Conservation (phyloP, 2,888 invertebrate species). For the Cecidostiba fungosa region DNA sequence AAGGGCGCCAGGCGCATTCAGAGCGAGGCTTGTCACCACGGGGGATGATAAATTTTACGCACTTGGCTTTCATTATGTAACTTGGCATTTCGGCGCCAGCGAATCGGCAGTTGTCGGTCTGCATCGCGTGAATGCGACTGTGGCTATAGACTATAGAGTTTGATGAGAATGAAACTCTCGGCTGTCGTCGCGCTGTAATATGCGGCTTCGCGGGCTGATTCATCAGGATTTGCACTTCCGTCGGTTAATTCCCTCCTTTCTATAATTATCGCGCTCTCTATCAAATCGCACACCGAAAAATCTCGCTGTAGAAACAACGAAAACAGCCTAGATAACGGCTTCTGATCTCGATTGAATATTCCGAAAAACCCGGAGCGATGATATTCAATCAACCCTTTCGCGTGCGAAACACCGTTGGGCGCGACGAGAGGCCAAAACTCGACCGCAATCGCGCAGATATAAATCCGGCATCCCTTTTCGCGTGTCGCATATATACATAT, state of each 20-base stretch:
- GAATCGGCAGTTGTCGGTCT: neutral
- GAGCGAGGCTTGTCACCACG: constrained; percentile 39
- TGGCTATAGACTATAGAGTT: neutral
- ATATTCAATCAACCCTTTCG: neutral
- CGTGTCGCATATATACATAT: constrained; percentile 2
- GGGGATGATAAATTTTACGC: constrained; percentile 52
- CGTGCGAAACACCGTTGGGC: neutral
- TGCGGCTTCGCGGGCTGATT: neutral
- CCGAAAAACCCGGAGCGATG: too few species aligned
- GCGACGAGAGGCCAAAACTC: neutral
- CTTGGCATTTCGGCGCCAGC: constrained; percentile 49
- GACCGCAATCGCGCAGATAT: constrained; percentile 3
- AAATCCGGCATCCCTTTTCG: neutral
- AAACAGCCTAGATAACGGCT: neutral
- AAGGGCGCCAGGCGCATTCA: constrained; percentile 34
- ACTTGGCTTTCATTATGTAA: constrained; percentile 54
- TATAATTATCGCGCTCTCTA: too few species aligned
- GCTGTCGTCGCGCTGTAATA: neutral
- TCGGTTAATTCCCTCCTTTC: neutral
- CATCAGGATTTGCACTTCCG: neutral
- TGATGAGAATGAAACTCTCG: constrained; percentile 1
- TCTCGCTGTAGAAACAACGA: neutral
- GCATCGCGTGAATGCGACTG: neutral
- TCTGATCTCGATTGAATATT: too few species aligned
- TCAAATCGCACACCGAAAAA: too few species aligned